Conservation (phyloP, 2,888 invertebrate species). For the Cistogaster globosa region DNA sequence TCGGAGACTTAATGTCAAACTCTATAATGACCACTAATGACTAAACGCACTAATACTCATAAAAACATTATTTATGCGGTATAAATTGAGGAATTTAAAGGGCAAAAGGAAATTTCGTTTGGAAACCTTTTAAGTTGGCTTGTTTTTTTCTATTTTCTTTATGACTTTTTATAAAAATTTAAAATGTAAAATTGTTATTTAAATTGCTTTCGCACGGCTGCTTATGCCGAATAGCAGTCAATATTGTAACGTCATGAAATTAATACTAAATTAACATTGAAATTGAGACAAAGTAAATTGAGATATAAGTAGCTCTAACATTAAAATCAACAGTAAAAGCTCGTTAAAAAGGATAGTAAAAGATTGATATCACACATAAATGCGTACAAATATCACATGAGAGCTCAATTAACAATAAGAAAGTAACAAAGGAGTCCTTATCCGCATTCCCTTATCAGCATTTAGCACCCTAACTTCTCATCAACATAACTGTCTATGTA, state of each 20-base stretch:
- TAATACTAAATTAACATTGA: conserved; percentile 27
- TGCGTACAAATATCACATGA: no score
- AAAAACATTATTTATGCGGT: no score
- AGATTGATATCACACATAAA: background rate
- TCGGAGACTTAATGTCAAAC: background rate
- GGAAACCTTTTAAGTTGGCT: no score
- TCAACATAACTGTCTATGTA: background rate
- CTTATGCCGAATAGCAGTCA: background rate
- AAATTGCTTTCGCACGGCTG: conserved; percentile 6
- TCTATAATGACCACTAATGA: background rate
- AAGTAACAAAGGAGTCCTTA: background rate
- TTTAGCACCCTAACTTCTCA: background rate
- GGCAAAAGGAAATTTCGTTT: no score
- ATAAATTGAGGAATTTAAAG: no score
- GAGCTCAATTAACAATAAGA: background rate
- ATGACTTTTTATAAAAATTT: background rate
- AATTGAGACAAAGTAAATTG: conserved; percentile 4
- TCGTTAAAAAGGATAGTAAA: background rate
- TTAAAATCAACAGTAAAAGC: background rate
- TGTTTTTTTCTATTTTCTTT: no score
- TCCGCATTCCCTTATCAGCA: background rate
- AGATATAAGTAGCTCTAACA: no score
- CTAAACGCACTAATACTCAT: background rate
- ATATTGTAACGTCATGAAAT: conserved; percentile 10
- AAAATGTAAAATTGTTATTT: background rate